Conservation (phyloP, 2,113 vertebrate species). For the Panurus biarmicus region DNA sequence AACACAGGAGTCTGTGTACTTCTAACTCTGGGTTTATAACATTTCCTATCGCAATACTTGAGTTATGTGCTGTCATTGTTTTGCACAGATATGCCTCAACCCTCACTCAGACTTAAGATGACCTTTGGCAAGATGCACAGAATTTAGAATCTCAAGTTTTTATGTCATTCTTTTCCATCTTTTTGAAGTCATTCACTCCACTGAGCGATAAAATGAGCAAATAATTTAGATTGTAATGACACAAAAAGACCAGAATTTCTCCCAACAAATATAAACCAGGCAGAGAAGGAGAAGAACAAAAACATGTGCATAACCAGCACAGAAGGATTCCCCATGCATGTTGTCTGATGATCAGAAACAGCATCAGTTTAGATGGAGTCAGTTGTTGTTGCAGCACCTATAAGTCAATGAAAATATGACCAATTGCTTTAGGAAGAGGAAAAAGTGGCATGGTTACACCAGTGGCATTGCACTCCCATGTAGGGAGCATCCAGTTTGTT, state of each 20-base stretch:
- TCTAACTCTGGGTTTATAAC: neutral
- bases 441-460: neutral
- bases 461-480: neutral
- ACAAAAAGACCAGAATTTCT: neutral
- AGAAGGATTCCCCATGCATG: neutral
- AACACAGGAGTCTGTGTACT: no score
- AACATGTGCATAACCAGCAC: fast-evolving
- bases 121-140: neutral
- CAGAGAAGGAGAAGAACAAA: neutral
- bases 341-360: neutral
- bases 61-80: neutral
- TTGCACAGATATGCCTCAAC: neutral
- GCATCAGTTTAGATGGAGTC: neutral
- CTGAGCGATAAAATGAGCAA: neutral
- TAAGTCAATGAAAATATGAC: neutral
- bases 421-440: neutral
- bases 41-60: neutral
- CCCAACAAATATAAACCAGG: neutral
- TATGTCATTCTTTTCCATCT: neutral
- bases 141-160: neutral
- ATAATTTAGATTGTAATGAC: neutral
- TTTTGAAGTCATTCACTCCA: neutral
- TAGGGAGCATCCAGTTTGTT: neutral
- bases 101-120: neutral
- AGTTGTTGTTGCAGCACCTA: neutral